Percentiles rank a stretch among this genome's conserved stretches.
phyloP scores from a whole-genome alignment of 2,888 invertebrate genomes.

The Agrochola lota region DNA sequence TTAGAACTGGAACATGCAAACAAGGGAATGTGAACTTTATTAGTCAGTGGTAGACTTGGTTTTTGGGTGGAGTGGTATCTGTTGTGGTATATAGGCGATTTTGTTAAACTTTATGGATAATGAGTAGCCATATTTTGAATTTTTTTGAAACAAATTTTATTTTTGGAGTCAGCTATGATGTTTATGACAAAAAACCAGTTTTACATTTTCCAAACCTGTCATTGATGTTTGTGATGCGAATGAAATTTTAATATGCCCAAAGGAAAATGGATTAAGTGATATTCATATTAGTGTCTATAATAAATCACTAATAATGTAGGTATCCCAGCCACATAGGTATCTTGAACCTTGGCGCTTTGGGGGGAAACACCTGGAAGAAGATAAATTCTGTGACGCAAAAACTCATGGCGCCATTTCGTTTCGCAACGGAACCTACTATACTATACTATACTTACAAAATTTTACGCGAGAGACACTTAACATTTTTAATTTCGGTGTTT shows the following conservation, averaged over 20 bases:
- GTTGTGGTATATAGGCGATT: background rate
- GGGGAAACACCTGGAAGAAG: too few relatives aligned
- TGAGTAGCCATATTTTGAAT: background rate
- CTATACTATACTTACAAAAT: background rate
- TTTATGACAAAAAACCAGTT: too few relatives aligned
- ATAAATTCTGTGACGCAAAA: background rate
- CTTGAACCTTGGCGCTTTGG: too few relatives aligned
- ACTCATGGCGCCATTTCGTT: background rate
- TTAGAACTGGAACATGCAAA: slow-evolving; percentile 16
- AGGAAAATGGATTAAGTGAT: too few relatives aligned
- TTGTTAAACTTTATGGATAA: background rate
- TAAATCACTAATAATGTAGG: too few relatives aligned
- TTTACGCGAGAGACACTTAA: slow-evolving; percentile 14
- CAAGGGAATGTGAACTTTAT: background rate
- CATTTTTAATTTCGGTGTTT: slow-evolving; percentile 33
- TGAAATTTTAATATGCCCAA: too few relatives aligned
- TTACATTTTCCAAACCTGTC: too few relatives aligned
- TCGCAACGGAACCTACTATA: slow-evolving; percentile 2
- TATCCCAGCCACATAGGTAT: too few relatives aligned
- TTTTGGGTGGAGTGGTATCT: background rate
- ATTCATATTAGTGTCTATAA: too few relatives aligned
- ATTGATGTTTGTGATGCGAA: too few relatives aligned
- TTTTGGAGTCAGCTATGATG: background rate
- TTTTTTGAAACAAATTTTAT: background rate
- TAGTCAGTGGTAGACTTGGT: accelerated